Percentiles rank a stretch among this genome's conserved stretches.
These are phyloP conservation scores for Danaus plexippus DNA, from an alignment of 1,140 invertebrate species.

Conservation along the genomic window DNA sequence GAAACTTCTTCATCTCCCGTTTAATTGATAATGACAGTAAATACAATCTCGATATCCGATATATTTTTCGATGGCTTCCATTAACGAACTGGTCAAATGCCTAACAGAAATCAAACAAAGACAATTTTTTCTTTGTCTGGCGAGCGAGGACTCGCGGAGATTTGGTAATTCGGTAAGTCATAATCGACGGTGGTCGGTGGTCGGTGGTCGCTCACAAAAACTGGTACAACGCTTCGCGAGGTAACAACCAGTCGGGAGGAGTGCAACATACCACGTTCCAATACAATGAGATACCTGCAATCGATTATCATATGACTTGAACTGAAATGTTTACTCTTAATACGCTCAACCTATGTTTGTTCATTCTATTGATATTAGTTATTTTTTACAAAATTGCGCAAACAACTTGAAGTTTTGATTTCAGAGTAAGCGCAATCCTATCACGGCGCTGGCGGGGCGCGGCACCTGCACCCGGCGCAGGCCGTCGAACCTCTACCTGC, in stretches of 20 bases:
- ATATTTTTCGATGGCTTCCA: no score
- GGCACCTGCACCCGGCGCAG: constrained; percentile 22
- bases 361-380: neutral
- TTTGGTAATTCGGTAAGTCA: constrained; percentile 22
- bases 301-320: no score
- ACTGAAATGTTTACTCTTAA: neutral
- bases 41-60: no score
- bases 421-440: constrained; percentile 3
- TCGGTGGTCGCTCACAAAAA: constrained; percentile 10
- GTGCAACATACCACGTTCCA: neutral
- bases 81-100: constrained; percentile 1
- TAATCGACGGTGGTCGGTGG: constrained; percentile 15
- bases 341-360: neutral
- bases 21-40: no score
- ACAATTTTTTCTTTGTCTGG: constrained; percentile 6
- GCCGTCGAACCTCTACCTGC: constrained; percentile 14
- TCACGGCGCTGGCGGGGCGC: constrained; percentile 10
- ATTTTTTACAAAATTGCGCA: neutral
- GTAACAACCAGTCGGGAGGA: constrained; percentile 5
- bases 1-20: no score
- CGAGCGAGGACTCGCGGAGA: constrained; percentile 10
- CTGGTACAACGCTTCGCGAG: neutral
- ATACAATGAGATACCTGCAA: no score
- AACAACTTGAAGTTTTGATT: neutral
- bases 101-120: constrained; percentile 12